phyloP scores from a whole-genome alignment of 2,888 invertebrate genomes.

The Idaea biselata region DNA sequence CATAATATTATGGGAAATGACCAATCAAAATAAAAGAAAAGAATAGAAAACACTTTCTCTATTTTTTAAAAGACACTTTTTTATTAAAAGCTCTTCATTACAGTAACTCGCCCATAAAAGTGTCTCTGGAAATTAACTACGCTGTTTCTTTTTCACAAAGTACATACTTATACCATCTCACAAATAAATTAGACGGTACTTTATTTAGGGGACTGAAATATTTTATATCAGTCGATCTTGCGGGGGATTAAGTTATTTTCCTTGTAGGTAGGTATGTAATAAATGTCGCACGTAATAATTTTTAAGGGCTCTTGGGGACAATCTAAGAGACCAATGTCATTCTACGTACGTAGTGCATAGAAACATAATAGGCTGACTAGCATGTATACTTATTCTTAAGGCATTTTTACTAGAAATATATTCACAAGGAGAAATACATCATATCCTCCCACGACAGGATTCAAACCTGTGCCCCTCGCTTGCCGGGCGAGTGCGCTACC shows the following conservation, averaged over 20 bases:
- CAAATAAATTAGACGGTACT: background rate
- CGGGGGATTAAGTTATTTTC: background rate
- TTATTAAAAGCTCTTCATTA: conserved; percentile 1
- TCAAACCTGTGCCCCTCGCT: too few species aligned
- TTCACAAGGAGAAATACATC: too few species aligned
- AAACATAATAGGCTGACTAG: too few species aligned
- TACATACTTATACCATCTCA: background rate
- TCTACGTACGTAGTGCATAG: too few species aligned
- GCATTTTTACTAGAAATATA: too few species aligned
- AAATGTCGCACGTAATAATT: background rate
- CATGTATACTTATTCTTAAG: too few species aligned
- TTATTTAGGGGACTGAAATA: background rate
- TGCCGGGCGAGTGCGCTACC: too few species aligned
- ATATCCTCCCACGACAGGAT: too few species aligned
- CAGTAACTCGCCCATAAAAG: background rate
- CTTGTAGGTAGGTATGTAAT: background rate
- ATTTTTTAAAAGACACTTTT: background rate
- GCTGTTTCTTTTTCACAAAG: background rate
- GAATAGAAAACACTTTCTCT: background rate
- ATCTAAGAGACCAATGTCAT: background rate
- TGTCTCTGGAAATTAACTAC: background rate
- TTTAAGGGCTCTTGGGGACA: background rate
- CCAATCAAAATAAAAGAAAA: background rate
- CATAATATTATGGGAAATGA: background rate
- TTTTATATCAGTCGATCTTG: background rate